Evolutionary conservation across 1,140 invertebrate genomes (phyloP).

Genomic region (Dufourea novaeangliae): DNA sequence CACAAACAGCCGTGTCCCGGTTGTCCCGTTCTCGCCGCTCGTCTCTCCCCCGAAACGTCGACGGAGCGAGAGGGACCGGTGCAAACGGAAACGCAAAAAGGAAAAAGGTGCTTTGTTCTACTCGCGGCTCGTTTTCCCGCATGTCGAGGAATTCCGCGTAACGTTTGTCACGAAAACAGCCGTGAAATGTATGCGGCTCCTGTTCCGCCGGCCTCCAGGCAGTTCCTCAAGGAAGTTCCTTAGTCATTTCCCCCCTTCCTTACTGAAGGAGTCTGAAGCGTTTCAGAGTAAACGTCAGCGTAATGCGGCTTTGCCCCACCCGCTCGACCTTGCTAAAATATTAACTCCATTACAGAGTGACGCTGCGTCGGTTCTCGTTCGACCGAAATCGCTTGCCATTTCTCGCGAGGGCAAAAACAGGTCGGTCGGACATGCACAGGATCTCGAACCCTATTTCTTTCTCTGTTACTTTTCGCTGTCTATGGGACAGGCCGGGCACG

Average conservation of each 20-base stretch:
- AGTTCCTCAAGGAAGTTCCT: slow-evolving; percentile 48
- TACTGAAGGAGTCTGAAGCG: background rate
- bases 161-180: slow-evolving; percentile 69
- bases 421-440: background rate
- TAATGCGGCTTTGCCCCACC: slow-evolving; percentile 17
- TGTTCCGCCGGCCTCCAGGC: slow-evolving; percentile 32
- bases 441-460: background rate
- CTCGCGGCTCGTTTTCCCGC: slow-evolving; percentile 54
- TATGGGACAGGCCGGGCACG: too few relatives aligned
- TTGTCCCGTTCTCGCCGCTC: background rate
- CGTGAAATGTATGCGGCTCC: slow-evolving; percentile 66
- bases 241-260: slow-evolving; percentile 50
- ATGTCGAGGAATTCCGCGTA: slow-evolving; percentile 60
- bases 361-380: slow-evolving; percentile 53
- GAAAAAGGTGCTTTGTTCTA: slow-evolving; percentile 62
- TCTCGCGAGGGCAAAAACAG: slow-evolving; percentile 42
- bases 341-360: slow-evolving; percentile 67
- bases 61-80: background rate
- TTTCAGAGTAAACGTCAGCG: slow-evolving; percentile 36
- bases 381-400: slow-evolving; percentile 62
- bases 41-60: background rate
- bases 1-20: slow-evolving; percentile 20
- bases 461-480: background rate
- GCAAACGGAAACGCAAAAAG: background rate
- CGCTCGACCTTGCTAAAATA: slow-evolving; percentile 55